These are phyloP conservation scores for Apotomis capreana DNA, from an alignment of 2,888 invertebrate genomes.

Conservation along the genomic window DNA sequence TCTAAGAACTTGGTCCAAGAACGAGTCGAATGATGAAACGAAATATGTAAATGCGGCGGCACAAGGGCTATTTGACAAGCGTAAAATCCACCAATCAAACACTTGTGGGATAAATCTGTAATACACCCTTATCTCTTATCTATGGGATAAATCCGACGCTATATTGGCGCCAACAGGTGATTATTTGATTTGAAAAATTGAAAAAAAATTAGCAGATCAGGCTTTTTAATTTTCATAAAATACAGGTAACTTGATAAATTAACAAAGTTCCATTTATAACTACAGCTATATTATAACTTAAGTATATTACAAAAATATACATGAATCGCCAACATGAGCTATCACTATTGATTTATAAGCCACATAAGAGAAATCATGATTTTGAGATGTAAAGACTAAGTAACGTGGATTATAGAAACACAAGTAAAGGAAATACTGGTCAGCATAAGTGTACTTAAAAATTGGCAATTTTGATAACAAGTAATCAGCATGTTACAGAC, in stretches of 20 bases:
- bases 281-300: constrained; percentile 38
- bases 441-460: not conserved
- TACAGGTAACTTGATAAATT: constrained; percentile 26
- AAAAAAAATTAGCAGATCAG: constrained; percentile 8
- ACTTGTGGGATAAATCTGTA: no score
- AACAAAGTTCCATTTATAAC: constrained; percentile 16
- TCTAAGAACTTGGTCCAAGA: no score
- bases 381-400: not conserved
- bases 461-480: no score
- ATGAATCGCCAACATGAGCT: constrained; percentile 19
- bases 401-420: not conserved
- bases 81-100: no score
- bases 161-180: no score
- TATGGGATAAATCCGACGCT: no score
- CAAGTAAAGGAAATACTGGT: constrained; percentile 1
- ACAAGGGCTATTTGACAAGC: no score
- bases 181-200: not conserved
- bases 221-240: constrained; percentile 32
- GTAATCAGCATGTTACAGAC: no score
- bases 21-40: no score
- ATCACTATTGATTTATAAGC: constrained; percentile 4
- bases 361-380: constrained; percentile 1
- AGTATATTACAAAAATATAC: constrained; percentile 35
- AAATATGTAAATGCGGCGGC: no score
- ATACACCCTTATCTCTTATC: no score